phyloP scores from a whole-genome alignment of 2,113 vertebrate species.

The Brachypodius melanocephalos region DNA sequence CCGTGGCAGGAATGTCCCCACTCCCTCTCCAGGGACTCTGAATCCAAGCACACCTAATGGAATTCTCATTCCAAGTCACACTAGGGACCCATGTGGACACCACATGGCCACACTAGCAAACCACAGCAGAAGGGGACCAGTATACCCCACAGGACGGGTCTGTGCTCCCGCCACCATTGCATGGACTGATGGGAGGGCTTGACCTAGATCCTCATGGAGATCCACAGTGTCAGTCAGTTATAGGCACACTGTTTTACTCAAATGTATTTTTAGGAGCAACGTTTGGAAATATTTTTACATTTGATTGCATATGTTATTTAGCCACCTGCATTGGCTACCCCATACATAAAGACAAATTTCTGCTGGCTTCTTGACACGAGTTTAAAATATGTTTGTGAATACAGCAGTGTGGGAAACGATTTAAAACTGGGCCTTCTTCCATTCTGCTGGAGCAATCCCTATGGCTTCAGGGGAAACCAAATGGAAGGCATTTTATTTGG shows the following conservation, averaged over 20 bases:
- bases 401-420: background rate
- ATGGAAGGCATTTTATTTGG: slow-evolving; percentile 33
- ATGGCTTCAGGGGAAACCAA: slow-evolving; percentile 12
- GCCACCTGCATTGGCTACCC: background rate
- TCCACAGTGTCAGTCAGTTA: background rate
- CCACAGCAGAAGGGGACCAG: background rate
- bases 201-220: background rate
- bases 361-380: background rate
- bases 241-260: background rate
- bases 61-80: background rate
- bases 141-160: background rate
- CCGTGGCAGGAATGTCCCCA: background rate
- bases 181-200: background rate
- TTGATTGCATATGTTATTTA: background rate
- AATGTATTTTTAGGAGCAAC: background rate
- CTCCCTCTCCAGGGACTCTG: background rate
- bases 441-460: background rate
- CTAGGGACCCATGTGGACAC: background rate
- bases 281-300: background rate
- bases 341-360: background rate
- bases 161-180: background rate
- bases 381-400: background rate
- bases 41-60: background rate
- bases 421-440: background rate
- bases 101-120: rapidly evolving